Conservation (phyloP, 2,113 vertebrate genomes). For the Gnathonemus echidnorhynchus region DNA sequence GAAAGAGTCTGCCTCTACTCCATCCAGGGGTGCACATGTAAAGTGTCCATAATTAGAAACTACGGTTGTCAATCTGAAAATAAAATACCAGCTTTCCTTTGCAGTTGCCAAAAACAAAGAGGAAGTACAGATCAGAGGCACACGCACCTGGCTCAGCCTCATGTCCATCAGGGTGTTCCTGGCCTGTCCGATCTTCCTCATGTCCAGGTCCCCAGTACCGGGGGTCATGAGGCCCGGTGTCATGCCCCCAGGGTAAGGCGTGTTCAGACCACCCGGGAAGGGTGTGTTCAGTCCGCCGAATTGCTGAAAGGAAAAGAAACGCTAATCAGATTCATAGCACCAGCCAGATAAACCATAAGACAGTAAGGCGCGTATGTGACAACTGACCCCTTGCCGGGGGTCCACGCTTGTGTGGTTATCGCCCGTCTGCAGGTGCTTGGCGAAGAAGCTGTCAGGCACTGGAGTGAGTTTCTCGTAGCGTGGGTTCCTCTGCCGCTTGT, state of each 20-base stretch:
- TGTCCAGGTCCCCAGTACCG: slow-evolving; percentile 89
- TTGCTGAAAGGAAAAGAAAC: slow-evolving; percentile 54
- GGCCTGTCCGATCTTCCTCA: slow-evolving; percentile 98
- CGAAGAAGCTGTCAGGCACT: slow-evolving; percentile 94
- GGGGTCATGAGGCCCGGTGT: slow-evolving; percentile 92
- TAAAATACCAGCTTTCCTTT: not conserved
- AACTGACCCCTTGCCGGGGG: slow-evolving; percentile 81
- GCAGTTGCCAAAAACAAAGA: not conserved
- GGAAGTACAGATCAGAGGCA: not conserved
- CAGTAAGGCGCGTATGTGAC: not conserved
- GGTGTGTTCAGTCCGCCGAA: slow-evolving; percentile 75
- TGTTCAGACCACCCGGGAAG: slow-evolving; percentile 82
- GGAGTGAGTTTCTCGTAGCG: slow-evolving; percentile 94
- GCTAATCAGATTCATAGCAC: not conserved
- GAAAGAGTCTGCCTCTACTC: not conserved
- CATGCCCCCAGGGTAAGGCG: slow-evolving; percentile 87
- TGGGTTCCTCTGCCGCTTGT: slow-evolving; percentile 92
- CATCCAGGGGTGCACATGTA: not conserved
- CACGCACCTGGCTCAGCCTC: slow-evolving; percentile 88
- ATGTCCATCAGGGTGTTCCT: slow-evolving; percentile 98
- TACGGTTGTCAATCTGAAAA: not conserved
- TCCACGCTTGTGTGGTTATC: slow-evolving; percentile 87
- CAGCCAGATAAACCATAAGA: not conserved
- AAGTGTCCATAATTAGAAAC: not conserved
- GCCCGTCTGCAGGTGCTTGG: slow-evolving; percentile 87